phyloP scores from a whole-genome alignment of 1,140 invertebrate species.

The Meloidogyne chitwoodi region DNA sequence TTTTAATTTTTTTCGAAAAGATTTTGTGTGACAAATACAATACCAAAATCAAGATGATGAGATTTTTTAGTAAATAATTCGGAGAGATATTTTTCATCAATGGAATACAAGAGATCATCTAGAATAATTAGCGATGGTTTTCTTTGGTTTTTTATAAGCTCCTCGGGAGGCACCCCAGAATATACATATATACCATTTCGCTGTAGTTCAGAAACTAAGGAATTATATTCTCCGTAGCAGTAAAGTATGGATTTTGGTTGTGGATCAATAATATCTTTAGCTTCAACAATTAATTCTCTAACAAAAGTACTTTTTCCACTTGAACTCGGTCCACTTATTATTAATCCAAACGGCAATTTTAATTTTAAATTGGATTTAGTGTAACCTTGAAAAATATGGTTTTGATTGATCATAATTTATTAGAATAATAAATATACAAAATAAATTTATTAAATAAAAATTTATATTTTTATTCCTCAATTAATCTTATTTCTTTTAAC shows the following conservation, averaged over 20 bases:
- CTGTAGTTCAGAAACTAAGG: background rate
- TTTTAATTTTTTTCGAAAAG: too few relatives aligned
- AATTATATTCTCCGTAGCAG: conserved; percentile 17
- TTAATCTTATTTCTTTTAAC: too few relatives aligned
- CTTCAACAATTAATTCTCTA: background rate
- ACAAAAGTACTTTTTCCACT: conserved; percentile 13
- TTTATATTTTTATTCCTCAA: too few relatives aligned
- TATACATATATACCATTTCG: background rate
- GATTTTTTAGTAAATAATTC: conserved; percentile 12
- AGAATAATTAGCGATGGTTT: conserved; percentile 2
- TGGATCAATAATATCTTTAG: background rate
- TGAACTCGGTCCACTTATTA: too few relatives aligned
- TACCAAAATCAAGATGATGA: too few relatives aligned
- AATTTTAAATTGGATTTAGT: too few relatives aligned
- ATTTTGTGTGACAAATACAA: too few relatives aligned
- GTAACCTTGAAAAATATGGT: too few relatives aligned
- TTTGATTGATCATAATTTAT: too few relatives aligned
- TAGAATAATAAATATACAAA: too few relatives aligned
- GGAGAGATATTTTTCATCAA: background rate
- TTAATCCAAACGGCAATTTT: too few relatives aligned
- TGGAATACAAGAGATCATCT: background rate
- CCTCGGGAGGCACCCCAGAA: background rate
- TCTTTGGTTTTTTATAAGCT: background rate
- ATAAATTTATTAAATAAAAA: too few relatives aligned
- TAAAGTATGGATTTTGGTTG: background rate